Base-by-base conservation (phyloP, 2,113 vertebrate species). In the Rhombomys opimus region DNA sequence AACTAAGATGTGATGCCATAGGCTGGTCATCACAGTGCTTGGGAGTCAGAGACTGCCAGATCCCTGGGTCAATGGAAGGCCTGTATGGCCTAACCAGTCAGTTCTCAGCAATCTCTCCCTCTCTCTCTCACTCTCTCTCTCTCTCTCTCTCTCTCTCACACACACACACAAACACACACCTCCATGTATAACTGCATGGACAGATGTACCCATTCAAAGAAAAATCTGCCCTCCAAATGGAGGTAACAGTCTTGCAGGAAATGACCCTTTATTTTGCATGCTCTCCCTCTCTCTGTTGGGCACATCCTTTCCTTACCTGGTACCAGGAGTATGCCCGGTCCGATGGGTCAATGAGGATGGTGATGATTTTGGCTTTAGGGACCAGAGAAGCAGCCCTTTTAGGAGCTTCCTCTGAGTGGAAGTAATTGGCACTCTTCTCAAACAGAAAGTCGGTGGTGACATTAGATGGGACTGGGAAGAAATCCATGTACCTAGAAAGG, bases 321-420 rank as follows among this genome's bases (percentile, higher is more conserved):
- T 99, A 99, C 99, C 99, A 99, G 97, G 99, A 99, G 82, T 99
- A 99, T 0, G 99, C 99, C 82, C 99, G 98, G 98, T 99, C 99
- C 0, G 99, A 99, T 0, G 99, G 99, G 97, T 99, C 99, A 61
- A 99, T 99, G 91, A 99, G 99, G 97, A 99, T 99, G 87, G 99
- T 99, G 98, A 99, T 99, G 98, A 99, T 99, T 98, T 99, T 99
- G 97, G 99, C 99, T 98, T 99, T 99, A 88, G 99, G 99, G 77
- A 99, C 98, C 91, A 99, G 98, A 89, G 99, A 99, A 85, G 99
- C 99, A 6, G 99, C 99, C 97, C 99, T 98, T 86, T 97, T 99
- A 30, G 99, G 99, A 41, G 99, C 99, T 84, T 99, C 99, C 98
- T 99, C 99, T 22, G 99, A 99, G 61, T 99, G 99, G 97, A 99